These are phyloP conservation scores for Cyaniris semiargus DNA, from an alignment of 2,888 invertebrate species.

Conservation along the genomic window DNA sequence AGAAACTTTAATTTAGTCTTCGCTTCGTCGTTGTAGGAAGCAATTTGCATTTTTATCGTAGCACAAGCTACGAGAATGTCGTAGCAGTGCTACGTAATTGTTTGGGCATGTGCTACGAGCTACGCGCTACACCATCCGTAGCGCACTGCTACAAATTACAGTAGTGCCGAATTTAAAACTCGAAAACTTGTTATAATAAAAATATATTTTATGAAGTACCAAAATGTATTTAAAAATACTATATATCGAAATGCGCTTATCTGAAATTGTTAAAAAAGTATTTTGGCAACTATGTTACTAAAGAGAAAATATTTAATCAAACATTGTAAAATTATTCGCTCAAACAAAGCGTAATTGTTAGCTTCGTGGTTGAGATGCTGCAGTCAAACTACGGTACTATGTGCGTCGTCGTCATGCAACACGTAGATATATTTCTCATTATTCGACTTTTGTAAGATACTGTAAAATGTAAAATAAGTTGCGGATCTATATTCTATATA, in stretches of 20 bases:
- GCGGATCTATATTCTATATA: too few species aligned
- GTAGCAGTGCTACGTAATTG: background rate
- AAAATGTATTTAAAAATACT: background rate
- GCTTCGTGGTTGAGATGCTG: background rate
- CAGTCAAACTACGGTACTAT: background rate
- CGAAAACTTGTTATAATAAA: too few species aligned
- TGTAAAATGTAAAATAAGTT: background rate
- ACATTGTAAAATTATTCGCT: background rate
- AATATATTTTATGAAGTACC: background rate
- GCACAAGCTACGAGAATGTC: background rate
- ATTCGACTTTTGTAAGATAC: background rate
- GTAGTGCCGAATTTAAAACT: too few species aligned
- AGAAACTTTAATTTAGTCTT: background rate
- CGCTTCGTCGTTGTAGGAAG: slow-evolving; percentile 6
- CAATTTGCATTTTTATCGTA: slow-evolving; percentile 1
- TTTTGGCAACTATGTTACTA: background rate
- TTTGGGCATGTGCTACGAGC: background rate
- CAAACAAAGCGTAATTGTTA: background rate
- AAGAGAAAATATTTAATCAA: background rate
- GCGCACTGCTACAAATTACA: background rate
- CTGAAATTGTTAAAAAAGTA: background rate
- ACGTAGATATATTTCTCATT: background rate
- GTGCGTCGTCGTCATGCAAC: background rate
- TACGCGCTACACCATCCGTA: background rate
- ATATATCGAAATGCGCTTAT: background rate